Base-by-base conservation (phyloP, 2,888 invertebrate genomes). In the Drosophila robusta region DNA sequence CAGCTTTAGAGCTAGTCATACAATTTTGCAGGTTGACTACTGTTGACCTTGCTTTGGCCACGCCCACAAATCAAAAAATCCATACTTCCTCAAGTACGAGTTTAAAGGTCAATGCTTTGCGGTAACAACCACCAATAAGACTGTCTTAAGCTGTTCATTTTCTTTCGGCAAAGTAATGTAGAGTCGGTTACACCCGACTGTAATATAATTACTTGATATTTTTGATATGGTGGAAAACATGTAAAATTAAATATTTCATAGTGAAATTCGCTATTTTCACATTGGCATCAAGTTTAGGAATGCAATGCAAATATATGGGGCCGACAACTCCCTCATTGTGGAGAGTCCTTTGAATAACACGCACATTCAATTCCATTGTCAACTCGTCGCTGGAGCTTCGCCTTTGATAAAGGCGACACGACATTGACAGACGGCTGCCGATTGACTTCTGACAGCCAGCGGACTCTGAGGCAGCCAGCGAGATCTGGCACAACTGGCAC, bases 341-440 rank as follows among this genome's bases (percentile, higher is more conserved):
- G 39, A 51, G 52, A 67, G 62, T 74, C 79, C 78, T 78, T 78
- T 61, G 45, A 60, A 46, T 52, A 47, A 56, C 78, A 64, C 47
- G 70, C 75, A 61, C 80, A 75, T 62, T 75, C 60, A 49, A 64
- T 56, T 64, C 85, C 81, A 89, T 89, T 83, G 87, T 80, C 81
- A 74, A 57, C 50, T 70, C 62, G 61, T 57, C 78, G 45, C n/a
- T 32, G 29, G 38, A 55, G 49, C 18, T 63, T 46, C 50, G 85
- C 85, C 89, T 83, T 83, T 89, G 89, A 83, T 84, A 85, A 89
- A 89, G 87, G 82, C 82, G 82, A 87, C 82, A 70, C 89, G 87
- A 87, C 85, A 80, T 87, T 82, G 89, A 83, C 82, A 87, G 82
- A 83, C 82, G 82, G 82, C 78, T 80, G 81, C 70, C 87, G 82